Conservation (phyloP, 2,113 vertebrate genomes). For the Chloropsis cyanopogon region DNA sequence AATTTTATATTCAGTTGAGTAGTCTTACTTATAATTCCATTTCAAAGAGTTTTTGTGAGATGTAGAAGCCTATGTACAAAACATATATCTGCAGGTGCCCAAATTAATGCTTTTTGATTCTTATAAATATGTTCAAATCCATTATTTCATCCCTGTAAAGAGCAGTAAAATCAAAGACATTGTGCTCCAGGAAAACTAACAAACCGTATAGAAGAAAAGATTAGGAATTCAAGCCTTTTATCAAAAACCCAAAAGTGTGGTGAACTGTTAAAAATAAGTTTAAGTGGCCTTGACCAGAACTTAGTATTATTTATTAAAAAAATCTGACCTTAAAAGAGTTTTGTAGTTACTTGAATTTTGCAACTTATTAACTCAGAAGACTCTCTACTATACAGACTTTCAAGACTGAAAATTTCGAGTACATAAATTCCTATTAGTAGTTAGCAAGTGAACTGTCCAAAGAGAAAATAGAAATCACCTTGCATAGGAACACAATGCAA, state of each 20-base stretch:
- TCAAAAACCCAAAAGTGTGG: background rate
- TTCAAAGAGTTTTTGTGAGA: background rate
- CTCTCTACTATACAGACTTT: background rate
- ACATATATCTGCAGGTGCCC: background rate
- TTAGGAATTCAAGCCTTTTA: background rate
- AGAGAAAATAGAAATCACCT: background rate
- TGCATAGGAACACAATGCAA: background rate
- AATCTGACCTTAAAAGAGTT: background rate
- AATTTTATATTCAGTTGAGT: background rate
- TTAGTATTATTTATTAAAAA: background rate
- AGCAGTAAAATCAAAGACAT: background rate
- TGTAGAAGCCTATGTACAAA: no score
- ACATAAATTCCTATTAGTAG: background rate
- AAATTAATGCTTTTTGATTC: background rate
- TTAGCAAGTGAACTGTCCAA: background rate
- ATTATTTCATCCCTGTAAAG: background rate
- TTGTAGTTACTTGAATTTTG: background rate
- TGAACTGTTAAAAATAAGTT: background rate
- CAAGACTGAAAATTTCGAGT: background rate
- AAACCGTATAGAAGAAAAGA: background rate
- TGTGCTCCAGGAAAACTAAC: background rate
- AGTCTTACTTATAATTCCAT: background rate
- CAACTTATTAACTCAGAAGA: background rate
- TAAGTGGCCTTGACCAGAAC: background rate
- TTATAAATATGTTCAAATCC: background rate